phyloP scores from a whole-genome alignment of 2,888 invertebrate species.

The Sturmia bella region DNA sequence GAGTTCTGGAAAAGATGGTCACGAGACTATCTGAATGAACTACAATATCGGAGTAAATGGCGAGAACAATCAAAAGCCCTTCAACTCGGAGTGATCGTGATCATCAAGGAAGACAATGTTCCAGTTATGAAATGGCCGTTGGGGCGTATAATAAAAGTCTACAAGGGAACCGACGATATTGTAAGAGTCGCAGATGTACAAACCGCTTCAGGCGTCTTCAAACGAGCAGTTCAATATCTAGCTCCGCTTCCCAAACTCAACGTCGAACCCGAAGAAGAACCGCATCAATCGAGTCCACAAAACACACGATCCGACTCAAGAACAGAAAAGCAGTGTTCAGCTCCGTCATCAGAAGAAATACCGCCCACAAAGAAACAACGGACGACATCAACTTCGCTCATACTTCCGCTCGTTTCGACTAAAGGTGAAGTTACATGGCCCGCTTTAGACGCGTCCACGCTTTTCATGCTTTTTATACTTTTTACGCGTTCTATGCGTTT shows the following conservation, averaged over 20 bases:
- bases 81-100: neutral
- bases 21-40: constrained; percentile 21
- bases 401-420: constrained; percentile 3
- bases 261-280: constrained; percentile 9
- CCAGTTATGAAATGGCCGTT: constrained; percentile 9
- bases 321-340: neutral
- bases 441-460: too few species aligned
- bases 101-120: constrained; percentile 12
- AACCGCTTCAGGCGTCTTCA: neutral
- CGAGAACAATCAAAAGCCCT: constrained; percentile 20
- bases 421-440: too few species aligned
- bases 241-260: constrained; percentile 13
- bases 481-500: too few species aligned
- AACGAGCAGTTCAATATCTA: constrained; percentile 1
- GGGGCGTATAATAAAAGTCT: constrained; percentile 5
- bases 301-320: neutral
- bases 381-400: neutral
- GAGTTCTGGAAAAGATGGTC: constrained; percentile 68
- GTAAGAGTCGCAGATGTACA: constrained; percentile 18
- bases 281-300: constrained; percentile 2
- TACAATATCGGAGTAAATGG: constrained; percentile 66
- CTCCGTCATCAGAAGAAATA: neutral
- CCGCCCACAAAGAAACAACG: constrained; percentile 4
- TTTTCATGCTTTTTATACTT: too few species aligned
- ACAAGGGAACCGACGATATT: constrained; percentile 1